Percentiles rank a stretch among this genome's conserved stretches.
Evolutionary conservation across 1,140 invertebrate genomes (phyloP).

Genomic region (Phenacoccus solenopsis): DNA sequence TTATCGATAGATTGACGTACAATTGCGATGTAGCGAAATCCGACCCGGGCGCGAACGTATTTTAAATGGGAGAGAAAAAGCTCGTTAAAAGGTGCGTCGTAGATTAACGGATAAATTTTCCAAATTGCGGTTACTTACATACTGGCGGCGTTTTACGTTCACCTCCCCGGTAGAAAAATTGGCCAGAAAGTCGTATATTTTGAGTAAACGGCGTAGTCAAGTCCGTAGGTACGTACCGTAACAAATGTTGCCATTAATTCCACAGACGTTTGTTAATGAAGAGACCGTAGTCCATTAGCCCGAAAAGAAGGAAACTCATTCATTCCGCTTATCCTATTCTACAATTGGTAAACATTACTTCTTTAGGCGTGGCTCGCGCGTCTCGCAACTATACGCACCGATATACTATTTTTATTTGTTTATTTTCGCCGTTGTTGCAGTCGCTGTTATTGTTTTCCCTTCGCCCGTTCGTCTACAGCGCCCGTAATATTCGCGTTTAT

Average conservation of each 20-base stretch:
- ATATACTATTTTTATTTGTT: no score
- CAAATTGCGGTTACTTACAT: background rate
- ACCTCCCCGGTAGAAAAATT: background rate
- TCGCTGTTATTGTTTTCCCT: no score
- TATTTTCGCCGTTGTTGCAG: no score
- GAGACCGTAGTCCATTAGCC: background rate
- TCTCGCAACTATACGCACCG: no score
- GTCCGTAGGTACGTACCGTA: background rate
- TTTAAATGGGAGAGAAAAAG: background rate
- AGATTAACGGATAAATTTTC: conserved; percentile 3
- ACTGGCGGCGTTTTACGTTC: background rate
- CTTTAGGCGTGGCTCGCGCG: background rate
- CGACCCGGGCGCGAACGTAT: background rate
- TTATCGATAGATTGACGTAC: background rate
- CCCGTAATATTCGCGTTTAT: no score
- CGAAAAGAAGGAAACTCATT: conserved; percentile 1
- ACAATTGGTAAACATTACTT: conserved; percentile 2
- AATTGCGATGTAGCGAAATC: background rate
- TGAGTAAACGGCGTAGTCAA: background rate
- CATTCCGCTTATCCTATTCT: background rate
- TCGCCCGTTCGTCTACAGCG: no score
- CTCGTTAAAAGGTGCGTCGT: background rate
- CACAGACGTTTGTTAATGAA: conserved; percentile 1
- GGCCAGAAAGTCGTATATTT: conserved; percentile 1
- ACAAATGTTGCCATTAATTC: conserved; percentile 2